Conservation (phyloP, 1,140 invertebrate species). For the Magallana ariakensis region DNA sequence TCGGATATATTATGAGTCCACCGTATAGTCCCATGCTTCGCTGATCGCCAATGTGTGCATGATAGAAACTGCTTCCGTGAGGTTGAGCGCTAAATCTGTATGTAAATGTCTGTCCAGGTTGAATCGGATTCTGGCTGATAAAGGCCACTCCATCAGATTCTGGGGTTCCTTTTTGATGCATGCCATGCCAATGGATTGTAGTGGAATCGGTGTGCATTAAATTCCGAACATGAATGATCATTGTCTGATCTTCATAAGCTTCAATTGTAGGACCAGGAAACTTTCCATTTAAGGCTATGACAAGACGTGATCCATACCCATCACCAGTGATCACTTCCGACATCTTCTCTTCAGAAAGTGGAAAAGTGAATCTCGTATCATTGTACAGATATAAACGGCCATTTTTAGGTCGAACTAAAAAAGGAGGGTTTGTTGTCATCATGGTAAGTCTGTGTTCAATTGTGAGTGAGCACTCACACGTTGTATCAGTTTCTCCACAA, state of each 20-base stretch:
- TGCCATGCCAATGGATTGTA: constrained; percentile 92
- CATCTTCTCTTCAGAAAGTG: constrained; percentile 37
- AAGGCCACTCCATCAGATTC: constrained; percentile 95
- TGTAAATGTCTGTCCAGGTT: constrained; percentile 89
- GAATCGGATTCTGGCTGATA: constrained; percentile 94
- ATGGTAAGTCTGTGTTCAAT: constrained; percentile 61
- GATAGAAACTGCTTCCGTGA: constrained; percentile 74
- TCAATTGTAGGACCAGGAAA: constrained; percentile 80
- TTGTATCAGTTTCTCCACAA: background rate
- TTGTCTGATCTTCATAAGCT: constrained; percentile 90
- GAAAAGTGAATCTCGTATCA: constrained; percentile 83
- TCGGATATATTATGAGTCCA: constrained; percentile 74
- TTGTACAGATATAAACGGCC: constrained; percentile 65
- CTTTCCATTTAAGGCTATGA: constrained; percentile 67
- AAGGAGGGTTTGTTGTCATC: constrained; percentile 81
- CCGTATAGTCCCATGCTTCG: constrained; percentile 70
- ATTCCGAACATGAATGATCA: constrained; percentile 92
- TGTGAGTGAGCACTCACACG: constrained; percentile 61
- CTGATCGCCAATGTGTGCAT: constrained; percentile 73
- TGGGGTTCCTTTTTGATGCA: constrained; percentile 89
- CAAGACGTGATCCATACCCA: constrained; percentile 63
- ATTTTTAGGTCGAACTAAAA: constrained; percentile 80
- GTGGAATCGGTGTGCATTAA: constrained; percentile 89
- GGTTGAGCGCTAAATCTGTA: constrained; percentile 71
- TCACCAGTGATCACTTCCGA: constrained; percentile 66